Conservation (phyloP, 2,113 vertebrate genomes). For the Lampris megalopsis region DNA sequence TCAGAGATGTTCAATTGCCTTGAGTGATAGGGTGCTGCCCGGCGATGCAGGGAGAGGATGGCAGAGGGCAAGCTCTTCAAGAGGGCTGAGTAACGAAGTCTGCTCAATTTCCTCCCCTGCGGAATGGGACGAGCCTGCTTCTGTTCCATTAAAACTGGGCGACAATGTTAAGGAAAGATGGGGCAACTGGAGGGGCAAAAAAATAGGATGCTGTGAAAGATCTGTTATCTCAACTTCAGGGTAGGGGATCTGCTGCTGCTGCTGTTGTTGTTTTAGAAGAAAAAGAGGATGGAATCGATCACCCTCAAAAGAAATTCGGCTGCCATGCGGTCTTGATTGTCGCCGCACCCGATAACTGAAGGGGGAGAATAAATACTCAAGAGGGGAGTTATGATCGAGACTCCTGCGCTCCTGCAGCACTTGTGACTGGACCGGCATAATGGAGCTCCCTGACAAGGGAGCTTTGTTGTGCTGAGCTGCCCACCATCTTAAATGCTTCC, state of each 20-base stretch:
- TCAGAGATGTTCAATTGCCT: constrained; percentile 76
- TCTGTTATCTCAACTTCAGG: constrained; percentile 31
- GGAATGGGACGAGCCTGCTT: constrained; percentile 39
- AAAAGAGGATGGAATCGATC: constrained; percentile 30
- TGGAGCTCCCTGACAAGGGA: constrained; percentile 60
- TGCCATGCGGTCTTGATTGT: constrained; percentile 11
- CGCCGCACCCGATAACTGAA: constrained; percentile 48
- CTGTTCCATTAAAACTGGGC: constrained; percentile 36
- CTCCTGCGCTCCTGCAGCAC: constrained; percentile 34
- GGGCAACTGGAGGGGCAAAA: background rate
- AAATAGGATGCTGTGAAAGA: background rate
- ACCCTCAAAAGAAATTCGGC: background rate
- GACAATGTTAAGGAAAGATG: constrained; percentile 16
- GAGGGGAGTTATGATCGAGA: constrained; percentile 31
- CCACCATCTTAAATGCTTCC: constrained; percentile 79
- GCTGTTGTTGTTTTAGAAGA: background rate
- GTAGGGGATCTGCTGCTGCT: constrained; percentile 28
- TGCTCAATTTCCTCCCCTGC: constrained; percentile 65
- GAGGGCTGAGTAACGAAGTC: constrained; percentile 59
- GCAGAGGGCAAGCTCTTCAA: constrained; percentile 67
- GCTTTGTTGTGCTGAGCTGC: constrained; percentile 68
- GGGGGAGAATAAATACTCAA: constrained; percentile 24
- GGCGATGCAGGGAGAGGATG: constrained; percentile 65
- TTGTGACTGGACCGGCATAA: constrained; percentile 65
- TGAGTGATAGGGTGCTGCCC: constrained; percentile 76